phyloP scores from a whole-genome alignment of 2,113 vertebrate species.

The Heterochromis multidens region DNA sequence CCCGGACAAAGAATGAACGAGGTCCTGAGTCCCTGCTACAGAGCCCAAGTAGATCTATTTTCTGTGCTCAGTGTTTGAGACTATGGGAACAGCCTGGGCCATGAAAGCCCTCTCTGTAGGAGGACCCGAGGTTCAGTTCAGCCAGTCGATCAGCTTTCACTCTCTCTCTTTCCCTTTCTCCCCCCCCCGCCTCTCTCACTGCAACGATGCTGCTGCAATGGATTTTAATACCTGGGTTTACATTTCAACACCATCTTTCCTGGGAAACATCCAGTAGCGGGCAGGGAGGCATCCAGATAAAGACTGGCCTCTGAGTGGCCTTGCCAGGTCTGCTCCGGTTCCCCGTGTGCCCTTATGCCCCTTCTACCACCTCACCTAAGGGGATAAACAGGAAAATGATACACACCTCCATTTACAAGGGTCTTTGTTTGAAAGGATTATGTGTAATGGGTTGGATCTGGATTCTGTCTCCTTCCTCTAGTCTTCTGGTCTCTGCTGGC shows the following conservation, averaged over 20 bases:
- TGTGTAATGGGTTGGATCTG: conserved; percentile 16
- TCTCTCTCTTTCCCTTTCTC: conserved; percentile 19
- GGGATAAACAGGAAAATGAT: conserved; percentile 24
- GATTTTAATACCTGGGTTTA: conserved; percentile 55
- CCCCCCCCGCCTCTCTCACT: not conserved
- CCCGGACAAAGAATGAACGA: conserved; percentile 23
- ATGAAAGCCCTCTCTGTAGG: conserved; percentile 73
- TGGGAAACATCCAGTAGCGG: conserved; percentile 44
- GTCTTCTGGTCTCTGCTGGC: not conserved
- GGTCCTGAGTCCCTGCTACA: conserved; percentile 29
- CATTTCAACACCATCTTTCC: conserved; percentile 53
- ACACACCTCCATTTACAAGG: conserved; percentile 29
- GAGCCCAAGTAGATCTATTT: conserved; percentile 48
- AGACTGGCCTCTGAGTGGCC: conserved; percentile 39
- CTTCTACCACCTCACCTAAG: conserved; percentile 15
- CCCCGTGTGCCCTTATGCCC: conserved; percentile 12
- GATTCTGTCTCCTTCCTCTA: conserved; percentile 23
- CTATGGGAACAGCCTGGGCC: conserved; percentile 58
- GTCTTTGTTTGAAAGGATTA: conserved; percentile 45
- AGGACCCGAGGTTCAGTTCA: conserved; percentile 46
- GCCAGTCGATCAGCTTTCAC: conserved; percentile 59
- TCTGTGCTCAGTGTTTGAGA: conserved; percentile 26
- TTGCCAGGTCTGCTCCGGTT: conserved; percentile 16
- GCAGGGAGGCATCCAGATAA: conserved; percentile 45
- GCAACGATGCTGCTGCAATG: conserved; percentile 9